Evolutionary conservation across 2,888 invertebrate species (phyloP).

Genomic region (Cremastobaeus sp.): DNA sequence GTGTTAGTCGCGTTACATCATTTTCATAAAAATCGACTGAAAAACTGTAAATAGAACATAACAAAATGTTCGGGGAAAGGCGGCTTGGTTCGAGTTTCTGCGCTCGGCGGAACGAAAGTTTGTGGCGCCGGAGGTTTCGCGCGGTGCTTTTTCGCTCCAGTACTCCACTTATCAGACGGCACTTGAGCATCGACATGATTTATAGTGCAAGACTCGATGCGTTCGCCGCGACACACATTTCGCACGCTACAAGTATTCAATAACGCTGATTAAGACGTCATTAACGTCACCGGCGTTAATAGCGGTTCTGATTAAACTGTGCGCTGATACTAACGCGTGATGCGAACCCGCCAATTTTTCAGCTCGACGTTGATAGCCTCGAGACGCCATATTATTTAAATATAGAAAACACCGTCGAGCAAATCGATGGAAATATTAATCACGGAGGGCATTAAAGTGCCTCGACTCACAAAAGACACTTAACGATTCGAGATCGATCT

Average conservation of each 20-base stretch:
- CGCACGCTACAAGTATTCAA: slow-evolving; percentile 5
- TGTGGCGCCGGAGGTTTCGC: slow-evolving; percentile 50
- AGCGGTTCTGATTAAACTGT: slow-evolving; percentile 3
- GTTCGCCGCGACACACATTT: slow-evolving; percentile 66
- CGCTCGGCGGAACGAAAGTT: slow-evolving; percentile 68
- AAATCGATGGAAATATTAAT: background rate
- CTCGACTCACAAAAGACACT: background rate
- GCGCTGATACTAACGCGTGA: too few relatives aligned
- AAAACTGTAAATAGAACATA: slow-evolving; percentile 39
- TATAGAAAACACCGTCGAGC: background rate
- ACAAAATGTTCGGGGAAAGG: slow-evolving; percentile 45
- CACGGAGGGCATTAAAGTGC: background rate
- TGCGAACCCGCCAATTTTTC: too few relatives aligned
- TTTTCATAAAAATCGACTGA: slow-evolving; percentile 39
- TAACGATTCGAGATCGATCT: background rate
- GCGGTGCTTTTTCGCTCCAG: slow-evolving; percentile 76
- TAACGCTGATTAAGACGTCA: slow-evolving; percentile 16
- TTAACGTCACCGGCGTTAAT: slow-evolving; percentile 4
- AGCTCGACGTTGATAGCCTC: too few relatives aligned
- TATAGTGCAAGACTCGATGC: slow-evolving; percentile 67
- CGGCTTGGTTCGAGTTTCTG: slow-evolving; percentile 68
- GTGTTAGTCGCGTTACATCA: slow-evolving; percentile 46
- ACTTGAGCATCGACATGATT: slow-evolving; percentile 69
- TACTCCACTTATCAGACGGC: slow-evolving; percentile 74
- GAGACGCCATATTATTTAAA: too few relatives aligned